These are phyloP conservation scores for Mola mola DNA, from an alignment of 2,113 vertebrate genomes.

Conservation along the genomic window DNA sequence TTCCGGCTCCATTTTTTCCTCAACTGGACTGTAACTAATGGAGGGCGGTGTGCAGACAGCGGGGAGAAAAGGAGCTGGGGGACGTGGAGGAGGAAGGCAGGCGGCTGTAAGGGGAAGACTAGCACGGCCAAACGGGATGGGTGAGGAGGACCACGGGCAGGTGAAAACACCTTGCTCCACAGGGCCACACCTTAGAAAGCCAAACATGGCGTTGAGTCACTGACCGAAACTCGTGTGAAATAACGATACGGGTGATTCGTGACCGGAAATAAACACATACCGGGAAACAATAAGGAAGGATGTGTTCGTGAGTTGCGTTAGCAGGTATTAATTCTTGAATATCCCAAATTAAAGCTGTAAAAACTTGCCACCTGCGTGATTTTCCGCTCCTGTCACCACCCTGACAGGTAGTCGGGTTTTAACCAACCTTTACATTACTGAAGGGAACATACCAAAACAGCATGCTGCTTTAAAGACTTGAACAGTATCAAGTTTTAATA, in stretches of 20 bases:
- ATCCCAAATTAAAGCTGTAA: neutral
- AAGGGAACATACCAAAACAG: neutral
- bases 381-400: constrained; percentile 13
- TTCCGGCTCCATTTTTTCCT: constrained; percentile 31
- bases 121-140: neutral
- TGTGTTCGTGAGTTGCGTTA: neutral
- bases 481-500: constrained; percentile 12
- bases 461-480: neutral
- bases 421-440: constrained; percentile 6
- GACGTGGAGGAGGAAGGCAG: neutral
- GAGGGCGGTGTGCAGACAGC: constrained; percentile 44
- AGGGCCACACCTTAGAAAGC: constrained; percentile 77
- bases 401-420: constrained; percentile 51
- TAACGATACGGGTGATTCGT: neutral
- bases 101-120: neutral
- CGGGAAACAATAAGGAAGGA: neutral
- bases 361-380: constrained; percentile 44
- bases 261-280: neutral
- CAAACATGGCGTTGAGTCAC: constrained; percentile 72
- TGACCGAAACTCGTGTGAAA: constrained; percentile 75
- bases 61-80: constrained; percentile 22
- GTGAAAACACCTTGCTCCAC: constrained; percentile 57
- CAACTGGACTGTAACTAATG: constrained; percentile 61
- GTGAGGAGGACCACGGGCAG: constrained; percentile 22
- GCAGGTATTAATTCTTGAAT: neutral